phyloP scores from a whole-genome alignment of 2,888 invertebrate species.

The Agonum fuliginosum region DNA sequence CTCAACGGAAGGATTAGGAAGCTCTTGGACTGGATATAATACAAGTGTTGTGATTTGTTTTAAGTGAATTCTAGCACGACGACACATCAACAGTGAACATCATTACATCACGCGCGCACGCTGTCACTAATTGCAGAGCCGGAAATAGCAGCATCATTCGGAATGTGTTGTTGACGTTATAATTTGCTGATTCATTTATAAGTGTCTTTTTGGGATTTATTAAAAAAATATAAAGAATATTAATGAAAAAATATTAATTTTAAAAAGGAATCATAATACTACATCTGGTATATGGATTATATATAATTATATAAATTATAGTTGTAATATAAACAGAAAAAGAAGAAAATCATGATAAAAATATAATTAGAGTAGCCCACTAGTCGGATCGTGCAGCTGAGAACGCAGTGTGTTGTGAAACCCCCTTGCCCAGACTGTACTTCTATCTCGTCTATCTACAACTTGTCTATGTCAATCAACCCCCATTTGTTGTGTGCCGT shows the following conservation, averaged over 20 bases:
- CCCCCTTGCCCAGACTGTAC: slow-evolving; percentile 43
- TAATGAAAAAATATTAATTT: slow-evolving; percentile 61
- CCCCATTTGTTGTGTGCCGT: slow-evolving; percentile 15
- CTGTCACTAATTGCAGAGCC: slow-evolving; percentile 10
- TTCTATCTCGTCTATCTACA: slow-evolving; percentile 5
- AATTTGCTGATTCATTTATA: slow-evolving; percentile 66
- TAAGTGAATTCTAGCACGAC: not conserved
- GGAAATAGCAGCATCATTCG: slow-evolving; percentile 54
- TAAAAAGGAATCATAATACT: slow-evolving; percentile 61
- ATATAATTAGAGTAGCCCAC: slow-evolving; percentile 62
- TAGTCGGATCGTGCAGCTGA: slow-evolving; percentile 61
- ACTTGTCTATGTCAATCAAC: not conserved
- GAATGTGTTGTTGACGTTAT: slow-evolving; percentile 54
- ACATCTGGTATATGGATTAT: slow-evolving; percentile 70
- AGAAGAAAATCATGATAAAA: slow-evolving; percentile 54
- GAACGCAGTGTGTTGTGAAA: slow-evolving; percentile 28
- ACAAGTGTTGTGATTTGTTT: slow-evolving; percentile 31
- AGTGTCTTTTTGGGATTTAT: slow-evolving; percentile 68
- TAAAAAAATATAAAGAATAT: slow-evolving; percentile 63
- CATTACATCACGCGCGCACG: slow-evolving; percentile 20
- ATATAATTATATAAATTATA: slow-evolving; percentile 69
- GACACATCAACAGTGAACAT: not conserved
- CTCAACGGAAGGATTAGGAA: not conserved
- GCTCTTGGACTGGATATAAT: slow-evolving; percentile 6
- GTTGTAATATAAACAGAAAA: slow-evolving; percentile 67